These are phyloP conservation scores for Anas platyrhynchos DNA, from an alignment of 2,113 vertebrate genomes.

Conservation along the genomic window DNA sequence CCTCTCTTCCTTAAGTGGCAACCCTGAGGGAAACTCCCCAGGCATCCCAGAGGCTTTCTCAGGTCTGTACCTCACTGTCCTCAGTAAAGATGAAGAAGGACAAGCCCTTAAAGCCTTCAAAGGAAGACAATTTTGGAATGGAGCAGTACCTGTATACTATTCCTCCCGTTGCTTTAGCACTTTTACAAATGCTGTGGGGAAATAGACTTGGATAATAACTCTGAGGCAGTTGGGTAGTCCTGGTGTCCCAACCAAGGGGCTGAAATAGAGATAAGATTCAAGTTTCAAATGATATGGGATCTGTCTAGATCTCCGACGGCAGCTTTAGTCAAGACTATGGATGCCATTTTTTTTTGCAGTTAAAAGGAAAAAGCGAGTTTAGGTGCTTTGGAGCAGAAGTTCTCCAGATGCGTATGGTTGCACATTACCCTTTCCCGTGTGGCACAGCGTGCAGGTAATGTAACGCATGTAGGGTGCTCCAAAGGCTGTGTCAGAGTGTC, in stretches of 20 bases:
- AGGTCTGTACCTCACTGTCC: neutral
- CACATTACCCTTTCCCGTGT: neutral
- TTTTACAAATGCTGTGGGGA: neutral
- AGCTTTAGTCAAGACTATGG: neutral
- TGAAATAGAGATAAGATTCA: neutral
- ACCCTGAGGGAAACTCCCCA: neutral
- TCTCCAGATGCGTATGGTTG: neutral
- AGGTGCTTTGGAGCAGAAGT: neutral
- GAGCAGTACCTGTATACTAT: neutral
- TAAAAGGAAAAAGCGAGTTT: neutral
- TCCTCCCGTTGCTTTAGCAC: neutral
- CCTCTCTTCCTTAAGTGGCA: neutral
- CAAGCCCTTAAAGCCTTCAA: neutral
- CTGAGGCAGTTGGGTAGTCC: neutral
- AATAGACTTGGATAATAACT: neutral
- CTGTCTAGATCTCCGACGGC: neutral
- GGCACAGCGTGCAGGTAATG: neutral
- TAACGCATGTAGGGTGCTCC: rapidly evolving
- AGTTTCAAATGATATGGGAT: neutral
- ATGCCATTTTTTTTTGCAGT: neutral
- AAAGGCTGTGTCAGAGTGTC: neutral
- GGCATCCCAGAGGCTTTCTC: neutral
- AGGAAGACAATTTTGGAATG: neutral
- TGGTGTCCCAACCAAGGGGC: neutral
- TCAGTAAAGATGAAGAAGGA: neutral